Base-by-base conservation (phyloP, 2,888 invertebrate genomes). In the Epinotia bilunana region DNA sequence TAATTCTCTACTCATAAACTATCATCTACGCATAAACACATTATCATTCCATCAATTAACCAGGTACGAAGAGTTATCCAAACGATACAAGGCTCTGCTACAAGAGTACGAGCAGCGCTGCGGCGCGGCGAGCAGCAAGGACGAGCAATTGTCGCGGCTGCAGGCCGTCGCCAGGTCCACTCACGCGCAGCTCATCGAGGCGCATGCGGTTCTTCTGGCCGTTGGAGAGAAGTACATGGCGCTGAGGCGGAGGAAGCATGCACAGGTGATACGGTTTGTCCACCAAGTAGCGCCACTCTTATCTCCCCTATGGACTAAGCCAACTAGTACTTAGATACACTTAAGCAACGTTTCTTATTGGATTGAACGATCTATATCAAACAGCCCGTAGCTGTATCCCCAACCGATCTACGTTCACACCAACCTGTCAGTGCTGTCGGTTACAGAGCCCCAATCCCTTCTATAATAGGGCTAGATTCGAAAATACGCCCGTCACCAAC, bases 1-100 rank as follows among this genome's bases (percentile, higher is more conserved):
- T 39, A 7, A 39, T 39, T 39, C 9, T 39, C 39, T 39, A 39
- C 39, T 9, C 39, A 39, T 9, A 39, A 53, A 16, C 6, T n/a
- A n/a, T n/a, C n/a, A n/a, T n/a, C n/a, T n/a, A n/a, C 39, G 9
- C 39, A 39, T 9, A 39, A 53, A 16, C 6, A 6, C n/a, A n/a
- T 5, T 53, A 6, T n/a, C n/a, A 7, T 53, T 53, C 53, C n/a
- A 53, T 53, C n/a, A n/a, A 53, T 53, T 7, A n/a, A 53, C 53
- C 58, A 93, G 93, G 78, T 93, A 92, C 76, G 91, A 93, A 82
- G 90, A 92, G 76, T 80, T 94, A 49, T 87, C 88, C 3, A 90
- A 90, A 74, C 89, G 90, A 5, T 92, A 93, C 81, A 85, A 87
- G 74, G 77, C 86, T 0, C 83, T 93, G 0, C 80, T 91, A 0